These are phyloP conservation scores for Siphlonurus alternatus DNA, from an alignment of 2,888 invertebrate genomes.

Conservation along the genomic window DNA sequence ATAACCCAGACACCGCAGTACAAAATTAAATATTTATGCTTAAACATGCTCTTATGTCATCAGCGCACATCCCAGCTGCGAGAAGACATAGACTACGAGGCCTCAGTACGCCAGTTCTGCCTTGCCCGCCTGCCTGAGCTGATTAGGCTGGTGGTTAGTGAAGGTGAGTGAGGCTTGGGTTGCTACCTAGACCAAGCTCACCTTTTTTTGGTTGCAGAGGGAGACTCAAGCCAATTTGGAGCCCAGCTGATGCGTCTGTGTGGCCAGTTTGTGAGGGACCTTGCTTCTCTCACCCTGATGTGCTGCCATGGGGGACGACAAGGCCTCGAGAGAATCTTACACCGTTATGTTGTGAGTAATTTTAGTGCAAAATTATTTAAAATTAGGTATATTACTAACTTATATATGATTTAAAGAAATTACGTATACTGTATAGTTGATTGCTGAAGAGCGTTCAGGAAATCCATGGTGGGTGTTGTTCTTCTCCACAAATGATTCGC, in stretches of 20 bases:
- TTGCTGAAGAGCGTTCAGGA: too few species aligned
- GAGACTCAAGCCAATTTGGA: constrained; percentile 21
- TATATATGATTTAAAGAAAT: too few species aligned
- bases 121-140: constrained; percentile 22
- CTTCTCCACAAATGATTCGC: too few species aligned
- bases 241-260: constrained; percentile 20
- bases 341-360: constrained; percentile 25
- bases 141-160: constrained; percentile 21
- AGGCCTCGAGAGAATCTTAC: constrained; percentile 23
- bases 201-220: neutral
- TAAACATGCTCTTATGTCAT: too few species aligned
- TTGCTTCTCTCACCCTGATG: constrained; percentile 22
- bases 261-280: constrained; percentile 21
- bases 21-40: too few species aligned
- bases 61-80: constrained; percentile 21
- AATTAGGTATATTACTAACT: too few species aligned
- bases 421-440: too few species aligned
- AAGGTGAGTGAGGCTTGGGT: constrained; percentile 18
- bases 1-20: too few species aligned
- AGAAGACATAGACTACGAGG: constrained; percentile 26
- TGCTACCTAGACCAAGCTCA: neutral
- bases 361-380: too few species aligned
- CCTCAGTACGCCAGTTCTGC: constrained; percentile 24
- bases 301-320: constrained; percentile 25
- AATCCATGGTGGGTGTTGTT: too few species aligned